phyloP scores from a whole-genome alignment of 1,140 invertebrate genomes.

The Carposina sasakii region DNA sequence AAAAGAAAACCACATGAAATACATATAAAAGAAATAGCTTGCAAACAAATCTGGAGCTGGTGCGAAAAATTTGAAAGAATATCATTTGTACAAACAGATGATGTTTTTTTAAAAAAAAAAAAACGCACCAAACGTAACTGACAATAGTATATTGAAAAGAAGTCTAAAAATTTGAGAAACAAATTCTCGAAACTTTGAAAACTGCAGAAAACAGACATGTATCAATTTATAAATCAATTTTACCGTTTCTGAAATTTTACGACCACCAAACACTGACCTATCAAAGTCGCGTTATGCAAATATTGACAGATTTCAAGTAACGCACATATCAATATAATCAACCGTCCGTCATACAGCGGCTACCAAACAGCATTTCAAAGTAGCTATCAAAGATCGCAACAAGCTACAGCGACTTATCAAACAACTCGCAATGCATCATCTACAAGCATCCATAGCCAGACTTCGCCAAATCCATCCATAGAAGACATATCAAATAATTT shows the following conservation, averaged over 20 bases:
- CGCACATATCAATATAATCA: constrained; percentile 2
- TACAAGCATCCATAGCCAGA: background rate
- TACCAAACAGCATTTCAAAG: too few species aligned
- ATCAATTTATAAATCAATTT: constrained; percentile 3
- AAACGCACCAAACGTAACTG: constrained; percentile 1
- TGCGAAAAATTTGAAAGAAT: background rate
- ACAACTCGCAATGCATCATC: constrained; percentile 1
- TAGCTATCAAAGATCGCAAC: too few species aligned
- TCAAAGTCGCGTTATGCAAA: constrained; percentile 4
- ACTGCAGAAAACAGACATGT: background rate
- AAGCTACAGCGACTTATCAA: too few species aligned
- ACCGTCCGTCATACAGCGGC: too few species aligned
- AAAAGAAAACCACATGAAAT: background rate
- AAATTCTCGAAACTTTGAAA: constrained; percentile 3
- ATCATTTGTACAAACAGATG: constrained; percentile 3
- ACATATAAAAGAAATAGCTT: background rate
- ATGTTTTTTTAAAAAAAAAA: constrained; percentile 4
- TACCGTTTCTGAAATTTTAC: constrained; percentile 2
- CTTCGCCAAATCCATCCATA: background rate
- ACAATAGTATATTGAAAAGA: constrained; percentile 1
- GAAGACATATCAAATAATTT: too few species aligned
- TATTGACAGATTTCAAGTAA: constrained; percentile 2
- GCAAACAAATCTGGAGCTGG: constrained; percentile 3
- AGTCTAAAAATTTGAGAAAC: background rate
- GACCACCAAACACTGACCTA: constrained; percentile 4